A percentile compares a stretch with the other conserved stretches of the same genome.
Conservation (phyloP, 2,888 invertebrate species). For the Campoplex capitator region DNA sequence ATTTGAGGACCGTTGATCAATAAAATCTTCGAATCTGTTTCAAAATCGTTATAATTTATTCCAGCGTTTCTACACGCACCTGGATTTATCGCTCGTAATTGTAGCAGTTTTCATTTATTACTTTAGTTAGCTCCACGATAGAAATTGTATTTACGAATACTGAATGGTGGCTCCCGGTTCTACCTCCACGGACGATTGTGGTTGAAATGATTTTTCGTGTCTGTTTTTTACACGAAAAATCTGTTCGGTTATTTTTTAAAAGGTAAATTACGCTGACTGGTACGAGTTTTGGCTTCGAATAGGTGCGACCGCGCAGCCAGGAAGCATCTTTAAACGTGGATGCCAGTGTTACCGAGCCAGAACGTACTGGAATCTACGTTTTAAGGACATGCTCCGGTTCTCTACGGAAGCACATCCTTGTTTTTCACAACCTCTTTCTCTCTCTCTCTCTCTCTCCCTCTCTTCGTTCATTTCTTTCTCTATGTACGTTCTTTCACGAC, state of each 20-base stretch:
- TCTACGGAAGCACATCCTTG: slow-evolving; percentile 14
- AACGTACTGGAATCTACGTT: slow-evolving; percentile 50
- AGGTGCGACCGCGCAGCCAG: slow-evolving; percentile 10
- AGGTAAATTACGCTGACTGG: neutral
- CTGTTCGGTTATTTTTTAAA: neutral
- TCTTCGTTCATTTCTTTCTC: neutral
- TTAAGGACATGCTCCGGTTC: slow-evolving; percentile 51
- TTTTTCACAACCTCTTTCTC: neutral
- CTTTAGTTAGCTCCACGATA: neutral
- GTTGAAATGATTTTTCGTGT: neutral
- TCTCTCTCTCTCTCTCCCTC: neutral
- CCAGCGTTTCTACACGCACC: neutral
- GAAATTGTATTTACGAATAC: neutral
- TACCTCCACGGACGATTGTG: too few relatives aligned
- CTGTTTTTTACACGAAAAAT: neutral
- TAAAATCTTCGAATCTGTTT: neutral
- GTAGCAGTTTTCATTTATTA: neutral
- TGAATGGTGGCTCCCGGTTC: neutral
- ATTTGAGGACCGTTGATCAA: neutral
- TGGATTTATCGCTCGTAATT: neutral
- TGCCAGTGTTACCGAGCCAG: slow-evolving; percentile 6
- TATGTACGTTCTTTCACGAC: slow-evolving; percentile 15
- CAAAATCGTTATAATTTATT: neutral
- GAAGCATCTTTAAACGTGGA: neutral
- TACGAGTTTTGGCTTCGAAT: slow-evolving; percentile 49